Percentiles rank a stretch among this genome's conserved stretches.
Evolutionary conservation across 1,140 invertebrate species (phyloP).

Genomic region (Procambarus clarkii): DNA sequence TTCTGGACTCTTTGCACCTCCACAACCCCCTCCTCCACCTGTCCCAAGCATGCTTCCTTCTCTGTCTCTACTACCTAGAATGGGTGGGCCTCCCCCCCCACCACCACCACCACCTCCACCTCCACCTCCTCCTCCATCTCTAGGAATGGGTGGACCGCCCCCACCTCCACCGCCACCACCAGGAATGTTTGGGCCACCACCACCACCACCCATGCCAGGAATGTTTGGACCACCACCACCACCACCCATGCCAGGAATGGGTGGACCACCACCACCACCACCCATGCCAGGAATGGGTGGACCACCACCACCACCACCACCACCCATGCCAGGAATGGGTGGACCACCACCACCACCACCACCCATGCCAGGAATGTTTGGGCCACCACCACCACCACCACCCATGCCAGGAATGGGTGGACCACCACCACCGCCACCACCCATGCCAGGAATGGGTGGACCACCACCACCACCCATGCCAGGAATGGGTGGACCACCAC

Average conservation of each 20-base stretch:
- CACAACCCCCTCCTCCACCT: conserved; percentile 4
- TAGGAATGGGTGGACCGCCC: conserved; percentile 46
- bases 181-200: conserved; percentile 69
- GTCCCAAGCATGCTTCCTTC: conserved; percentile 69
- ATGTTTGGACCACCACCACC: conserved; percentile 61
- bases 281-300: conserved; percentile 57
- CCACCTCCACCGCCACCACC: conserved; percentile 11
- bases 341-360: conserved; percentile 69
- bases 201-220: conserved; percentile 73
- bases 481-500: conserved; percentile 65
- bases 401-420: conserved; percentile 62
- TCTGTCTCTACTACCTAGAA: conserved; percentile 54
- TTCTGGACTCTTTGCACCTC: conserved; percentile 14
- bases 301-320: conserved; percentile 70
- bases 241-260: conserved; percentile 66
- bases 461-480: conserved; percentile 72
- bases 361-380: conserved; percentile 46
- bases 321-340: conserved; percentile 62
- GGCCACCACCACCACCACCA: conserved; percentile 73
- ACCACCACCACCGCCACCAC: conserved; percentile 74
- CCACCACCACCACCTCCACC: conserved; percentile 74
- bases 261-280: conserved; percentile 66
- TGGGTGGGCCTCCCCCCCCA: conserved; percentile 65
- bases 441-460: conserved; percentile 49
- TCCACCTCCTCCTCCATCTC: conserved; percentile 71